Evolutionary conservation across 2,888 invertebrate genomes (phyloP).

Genomic region (Allygus modestus): DNA sequence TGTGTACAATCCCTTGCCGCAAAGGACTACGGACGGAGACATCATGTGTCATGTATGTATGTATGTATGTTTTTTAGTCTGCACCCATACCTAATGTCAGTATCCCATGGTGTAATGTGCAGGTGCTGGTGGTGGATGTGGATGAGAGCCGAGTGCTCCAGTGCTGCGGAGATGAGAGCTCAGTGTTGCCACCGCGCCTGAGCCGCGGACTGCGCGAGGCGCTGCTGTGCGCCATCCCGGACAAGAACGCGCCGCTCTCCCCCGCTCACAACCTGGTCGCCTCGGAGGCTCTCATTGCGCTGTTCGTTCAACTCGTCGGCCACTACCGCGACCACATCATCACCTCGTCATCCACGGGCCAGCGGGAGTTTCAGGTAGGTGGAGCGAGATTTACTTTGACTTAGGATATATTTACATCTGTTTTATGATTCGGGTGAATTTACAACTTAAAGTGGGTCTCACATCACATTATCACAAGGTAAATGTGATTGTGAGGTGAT

Average conservation of each 20-base stretch:
- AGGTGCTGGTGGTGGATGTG: constrained; percentile 87
- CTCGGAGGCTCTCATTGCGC: constrained; percentile 86
- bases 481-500: no score
- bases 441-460: no score
- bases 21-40: no score
- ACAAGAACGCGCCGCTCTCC: constrained; percentile 72
- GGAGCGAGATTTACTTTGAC: no score
- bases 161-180: constrained; percentile 86
- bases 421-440: not conserved
- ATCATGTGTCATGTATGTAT: no score
- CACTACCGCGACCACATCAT: constrained; percentile 81
- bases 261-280: constrained; percentile 82
- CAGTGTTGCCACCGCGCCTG: constrained; percentile 84
- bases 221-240: constrained; percentile 75
- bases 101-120: no score
- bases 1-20: no score
- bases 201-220: constrained; percentile 83
- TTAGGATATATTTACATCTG: not conserved
- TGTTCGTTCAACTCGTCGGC: constrained; percentile 87
- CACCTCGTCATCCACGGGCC: constrained; percentile 70
- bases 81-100: no score
- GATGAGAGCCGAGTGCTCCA: constrained; percentile 81
- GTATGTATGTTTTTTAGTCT: no score
- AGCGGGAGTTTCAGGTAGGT: constrained; percentile 74
- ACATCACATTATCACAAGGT: no score